phyloP scores from a whole-genome alignment of 2,113 vertebrate genomes.

The Oryzias woworae region DNA sequence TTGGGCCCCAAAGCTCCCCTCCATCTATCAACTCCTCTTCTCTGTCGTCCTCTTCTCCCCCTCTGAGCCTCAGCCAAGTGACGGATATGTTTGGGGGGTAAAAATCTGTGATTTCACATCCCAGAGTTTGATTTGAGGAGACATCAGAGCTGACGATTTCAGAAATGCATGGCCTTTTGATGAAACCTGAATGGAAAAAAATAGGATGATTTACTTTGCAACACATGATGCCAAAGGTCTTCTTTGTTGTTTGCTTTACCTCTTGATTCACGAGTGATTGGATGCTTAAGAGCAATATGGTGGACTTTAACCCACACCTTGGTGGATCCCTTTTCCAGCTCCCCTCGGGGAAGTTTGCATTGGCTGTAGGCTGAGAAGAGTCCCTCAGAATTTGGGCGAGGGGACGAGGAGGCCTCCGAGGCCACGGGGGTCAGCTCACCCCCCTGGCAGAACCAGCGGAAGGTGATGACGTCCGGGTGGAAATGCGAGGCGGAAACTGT shows the following conservation, averaged over 20 bases:
- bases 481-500: slow-evolving; percentile 70
- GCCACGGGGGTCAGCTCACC: slow-evolving; percentile 77
- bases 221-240: fast-evolving
- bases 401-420: slow-evolving; percentile 70
- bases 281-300: slow-evolving; percentile 76
- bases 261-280: slow-evolving; percentile 72
- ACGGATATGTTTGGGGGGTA: slow-evolving; percentile 72
- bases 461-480: slow-evolving; percentile 79
- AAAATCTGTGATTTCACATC: slow-evolving; percentile 76
- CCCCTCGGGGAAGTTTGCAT: slow-evolving; percentile 70
- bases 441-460: slow-evolving; percentile 82
- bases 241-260: slow-evolving; percentile 38
- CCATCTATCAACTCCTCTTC: slow-evolving; percentile 64
- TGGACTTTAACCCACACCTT: slow-evolving; percentile 80
- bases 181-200: slow-evolving; percentile 66
- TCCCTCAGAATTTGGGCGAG: slow-evolving; percentile 71
- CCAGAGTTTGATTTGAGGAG: slow-evolving; percentile 48
- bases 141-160: slow-evolving; percentile 57
- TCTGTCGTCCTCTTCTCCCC: slow-evolving; percentile 60
- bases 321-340: slow-evolving; percentile 73
- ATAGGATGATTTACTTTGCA: neutral
- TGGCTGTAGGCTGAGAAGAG: slow-evolving; percentile 78
- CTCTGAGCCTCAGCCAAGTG: slow-evolving; percentile 70
- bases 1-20: slow-evolving; percentile 74
- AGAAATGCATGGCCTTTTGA: slow-evolving; percentile 68